Evolutionary conservation across 2,113 vertebrate genomes (phyloP).

Genomic region (Heloderma charlesbogerti): DNA sequence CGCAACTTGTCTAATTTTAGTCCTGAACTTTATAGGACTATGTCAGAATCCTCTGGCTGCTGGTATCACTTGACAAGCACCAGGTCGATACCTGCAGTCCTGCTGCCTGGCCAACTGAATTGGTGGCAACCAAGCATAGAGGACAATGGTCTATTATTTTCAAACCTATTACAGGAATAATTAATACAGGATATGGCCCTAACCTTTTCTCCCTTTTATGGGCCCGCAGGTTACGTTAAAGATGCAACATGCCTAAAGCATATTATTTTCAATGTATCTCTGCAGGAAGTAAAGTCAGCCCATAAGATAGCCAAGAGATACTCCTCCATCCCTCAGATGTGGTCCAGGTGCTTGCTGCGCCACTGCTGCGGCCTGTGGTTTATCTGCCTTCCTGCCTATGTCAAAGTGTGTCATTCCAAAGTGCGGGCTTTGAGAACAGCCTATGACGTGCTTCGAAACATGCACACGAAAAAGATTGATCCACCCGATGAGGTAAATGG

Average conservation of each 20-base stretch:
- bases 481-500: constrained; percentile 92
- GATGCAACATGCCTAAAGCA: background rate
- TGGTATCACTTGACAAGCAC: background rate
- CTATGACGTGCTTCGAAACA: constrained; percentile 93
- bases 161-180: background rate
- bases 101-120: background rate
- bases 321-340: constrained; percentile 96
- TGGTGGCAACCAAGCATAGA: background rate
- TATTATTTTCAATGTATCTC: background rate
- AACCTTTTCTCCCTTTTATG: background rate
- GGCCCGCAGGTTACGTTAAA: background rate
- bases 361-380: constrained; percentile 98
- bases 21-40: background rate
- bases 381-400: constrained; percentile 95
- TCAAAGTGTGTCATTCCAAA: constrained; percentile 93
- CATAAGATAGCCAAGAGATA: constrained; percentile 95
- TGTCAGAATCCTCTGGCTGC: background rate
- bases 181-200: no score
- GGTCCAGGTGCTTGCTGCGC: constrained; percentile 94
- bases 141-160: background rate
- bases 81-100: background rate
- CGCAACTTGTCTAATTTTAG: background rate
- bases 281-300: constrained; percentile 94
- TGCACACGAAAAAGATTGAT: constrained; percentile 95
- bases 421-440: constrained; percentile 93